A percentile compares a stretch with the other conserved stretches of the same genome.
phyloP scores from a whole-genome alignment of 2,113 vertebrate species.

The Cinclus mexicanus region DNA sequence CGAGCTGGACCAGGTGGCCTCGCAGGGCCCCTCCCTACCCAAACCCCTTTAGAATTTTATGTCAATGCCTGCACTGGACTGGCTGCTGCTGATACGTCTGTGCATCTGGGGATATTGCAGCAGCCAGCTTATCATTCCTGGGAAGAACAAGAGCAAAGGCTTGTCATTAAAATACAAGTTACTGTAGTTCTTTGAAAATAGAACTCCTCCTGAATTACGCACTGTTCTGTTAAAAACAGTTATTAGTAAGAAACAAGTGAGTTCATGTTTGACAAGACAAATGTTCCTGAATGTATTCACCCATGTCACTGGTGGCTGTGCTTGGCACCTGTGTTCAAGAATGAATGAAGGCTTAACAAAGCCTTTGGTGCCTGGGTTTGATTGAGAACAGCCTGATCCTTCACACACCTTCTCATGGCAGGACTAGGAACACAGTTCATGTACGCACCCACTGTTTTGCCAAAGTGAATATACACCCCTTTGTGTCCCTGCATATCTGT shows the following conservation, averaged over 20 bases:
- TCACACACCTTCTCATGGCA: background rate
- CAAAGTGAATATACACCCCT: background rate
- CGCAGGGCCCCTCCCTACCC: background rate
- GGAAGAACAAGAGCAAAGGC: background rate
- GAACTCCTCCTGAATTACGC: background rate
- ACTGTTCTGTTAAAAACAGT: background rate
- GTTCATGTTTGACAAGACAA: background rate
- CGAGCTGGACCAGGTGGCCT: background rate
- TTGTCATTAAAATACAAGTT: background rate
- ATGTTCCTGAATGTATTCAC: background rate
- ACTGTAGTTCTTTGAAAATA: background rate
- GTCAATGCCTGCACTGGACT: background rate
- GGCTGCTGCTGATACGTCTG: background rate
- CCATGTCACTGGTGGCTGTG: rapidly evolving
- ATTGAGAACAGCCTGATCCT: background rate
- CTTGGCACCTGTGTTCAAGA: background rate
- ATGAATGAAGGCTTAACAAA: background rate
- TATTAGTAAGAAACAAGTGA: background rate
- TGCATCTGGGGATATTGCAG: background rate
- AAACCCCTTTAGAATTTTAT: background rate
- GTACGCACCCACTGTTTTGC: background rate
- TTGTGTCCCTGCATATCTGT: background rate
- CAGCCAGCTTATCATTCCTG: background rate
- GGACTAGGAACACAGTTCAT: background rate
- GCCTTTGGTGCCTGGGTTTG: background rate